Conservation (phyloP, 92 coral and sea anemone genomes). For the Galaxea fascicularis region DNA sequence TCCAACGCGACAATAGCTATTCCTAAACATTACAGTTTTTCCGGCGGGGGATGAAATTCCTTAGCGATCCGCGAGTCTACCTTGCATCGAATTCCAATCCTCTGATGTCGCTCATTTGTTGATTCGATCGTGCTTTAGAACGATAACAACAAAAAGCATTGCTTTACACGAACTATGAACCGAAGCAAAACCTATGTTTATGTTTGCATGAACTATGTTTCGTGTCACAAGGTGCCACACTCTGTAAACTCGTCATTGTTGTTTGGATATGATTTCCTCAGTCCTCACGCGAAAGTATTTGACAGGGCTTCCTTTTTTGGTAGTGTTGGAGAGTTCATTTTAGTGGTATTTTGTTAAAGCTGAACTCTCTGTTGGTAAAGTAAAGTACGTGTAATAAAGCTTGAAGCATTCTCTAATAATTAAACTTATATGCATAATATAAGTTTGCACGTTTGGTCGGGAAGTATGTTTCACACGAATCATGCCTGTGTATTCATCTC, state of each 20-base stretch:
- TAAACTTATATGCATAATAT: background rate
- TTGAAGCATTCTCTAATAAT: background rate
- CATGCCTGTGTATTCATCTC: background rate
- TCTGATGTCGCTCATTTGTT: background rate
- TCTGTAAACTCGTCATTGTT: conserved; percentile 34
- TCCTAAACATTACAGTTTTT: conserved; percentile 30
- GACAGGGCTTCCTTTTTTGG: background rate
- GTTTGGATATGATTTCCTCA: conserved; percentile 14
- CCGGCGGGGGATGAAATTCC: conserved; percentile 46
- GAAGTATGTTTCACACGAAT: background rate
- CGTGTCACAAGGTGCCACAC: conserved; percentile 59
- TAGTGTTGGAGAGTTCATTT: background rate
- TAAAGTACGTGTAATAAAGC: background rate
- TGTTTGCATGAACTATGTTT: conserved; percentile 68
- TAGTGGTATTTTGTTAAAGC: background rate
- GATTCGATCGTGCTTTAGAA: background rate
- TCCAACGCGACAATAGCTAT: conserved; percentile 31
- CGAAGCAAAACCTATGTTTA: conserved; percentile 58
- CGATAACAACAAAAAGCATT: background rate
- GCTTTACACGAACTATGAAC: background rate
- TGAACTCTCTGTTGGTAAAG: conserved; percentile 4
- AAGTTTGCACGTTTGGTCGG: background rate
- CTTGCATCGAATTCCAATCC: conserved; percentile 7
- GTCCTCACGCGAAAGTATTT: conserved; percentile 44
- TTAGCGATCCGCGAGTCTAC: background rate